Evolutionary conservation across 2,888 invertebrate genomes (phyloP), one percentile per base, ranked within the genome.

Genomic region (Drosophila fungiperda): DNA sequence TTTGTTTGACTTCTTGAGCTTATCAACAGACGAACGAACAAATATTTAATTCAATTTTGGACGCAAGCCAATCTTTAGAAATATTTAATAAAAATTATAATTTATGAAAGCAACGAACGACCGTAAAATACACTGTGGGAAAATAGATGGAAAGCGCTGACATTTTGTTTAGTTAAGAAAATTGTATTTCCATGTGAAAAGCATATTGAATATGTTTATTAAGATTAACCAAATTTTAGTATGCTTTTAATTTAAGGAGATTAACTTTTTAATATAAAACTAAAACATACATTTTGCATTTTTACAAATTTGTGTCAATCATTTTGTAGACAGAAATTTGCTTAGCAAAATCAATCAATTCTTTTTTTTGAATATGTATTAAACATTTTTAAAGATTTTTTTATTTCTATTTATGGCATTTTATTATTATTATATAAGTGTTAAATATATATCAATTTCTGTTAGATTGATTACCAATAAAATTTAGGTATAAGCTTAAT

Each of bases 21-120:
- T 83, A 76, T 76, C 78, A 76, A 45, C 57, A 64, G 45, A 53
- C 61, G 45, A 54, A 68, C 63, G 73, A 63, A 66, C 62, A 78
- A 83, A 74, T 79, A 77, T 77, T 52, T 79, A 87, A 88, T 86
- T 87, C 87, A 90, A 87, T 87, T 87, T 83, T 12, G 35, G 38
- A 23, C 45, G 32, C 9, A 20, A 57, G 55, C 8, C 42, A 61
- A 70, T 68, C 58, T 59, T 68, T 38, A 50, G 59, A 69, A 60
- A 54, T 59, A 66, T 45, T 32, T 65, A 59, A 62, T 57, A 57
- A 35, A 49, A 42, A 15, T 29, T 15, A 5, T 15, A 32, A 23
- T 9, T 32, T 3, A 5, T 15, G 6, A 6, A 17, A 3, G 8
- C 29, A 20, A 0, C 8, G 3, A 3, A 9, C 20, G 57, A 57